Percentiles rank a stretch among this genome's conserved stretches.
phyloP scores from a whole-genome alignment of 2,113 vertebrate genomes.

The Leptocoma aspasia region DNA sequence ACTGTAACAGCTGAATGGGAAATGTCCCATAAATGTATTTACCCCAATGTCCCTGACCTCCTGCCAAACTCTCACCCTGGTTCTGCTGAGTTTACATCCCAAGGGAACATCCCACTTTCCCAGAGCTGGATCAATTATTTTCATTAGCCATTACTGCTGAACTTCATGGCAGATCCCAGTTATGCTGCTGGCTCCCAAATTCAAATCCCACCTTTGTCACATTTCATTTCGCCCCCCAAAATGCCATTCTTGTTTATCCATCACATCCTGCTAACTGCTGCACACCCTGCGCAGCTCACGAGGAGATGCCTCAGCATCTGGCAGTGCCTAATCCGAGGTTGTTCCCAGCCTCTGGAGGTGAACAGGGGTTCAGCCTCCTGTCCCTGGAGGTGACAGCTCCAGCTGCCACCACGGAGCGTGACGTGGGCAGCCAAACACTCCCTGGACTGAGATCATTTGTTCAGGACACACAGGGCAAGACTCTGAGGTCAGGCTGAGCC shows the following conservation, averaged over 20 bases:
- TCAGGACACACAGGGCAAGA: neutral
- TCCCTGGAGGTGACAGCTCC: neutral
- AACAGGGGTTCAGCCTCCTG: neutral
- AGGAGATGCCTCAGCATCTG: neutral
- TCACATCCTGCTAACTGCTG: neutral
- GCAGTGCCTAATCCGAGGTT: neutral
- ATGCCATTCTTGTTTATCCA: neutral
- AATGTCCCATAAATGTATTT: neutral
- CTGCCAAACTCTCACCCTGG: neutral
- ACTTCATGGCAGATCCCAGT: neutral
- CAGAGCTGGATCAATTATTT: neutral
- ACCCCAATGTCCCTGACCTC: neutral
- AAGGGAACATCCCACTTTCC: neutral
- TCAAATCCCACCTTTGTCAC: neutral
- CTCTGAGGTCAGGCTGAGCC: neutral
- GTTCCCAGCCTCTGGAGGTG: neutral
- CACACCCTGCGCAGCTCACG: neutral
- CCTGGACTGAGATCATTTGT: accelerated
- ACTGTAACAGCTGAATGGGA: neutral
- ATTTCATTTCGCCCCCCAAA: neutral
- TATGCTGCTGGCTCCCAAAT: neutral
- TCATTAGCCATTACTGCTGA: neutral
- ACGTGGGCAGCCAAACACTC: accelerated
- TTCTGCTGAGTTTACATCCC: neutral
- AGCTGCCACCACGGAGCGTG: accelerated